A percentile compares a stretch with the other conserved stretches of the same genome.
Conservation (phyloP, 2,113 vertebrate genomes). For the Protomyctophum bolini region DNA sequence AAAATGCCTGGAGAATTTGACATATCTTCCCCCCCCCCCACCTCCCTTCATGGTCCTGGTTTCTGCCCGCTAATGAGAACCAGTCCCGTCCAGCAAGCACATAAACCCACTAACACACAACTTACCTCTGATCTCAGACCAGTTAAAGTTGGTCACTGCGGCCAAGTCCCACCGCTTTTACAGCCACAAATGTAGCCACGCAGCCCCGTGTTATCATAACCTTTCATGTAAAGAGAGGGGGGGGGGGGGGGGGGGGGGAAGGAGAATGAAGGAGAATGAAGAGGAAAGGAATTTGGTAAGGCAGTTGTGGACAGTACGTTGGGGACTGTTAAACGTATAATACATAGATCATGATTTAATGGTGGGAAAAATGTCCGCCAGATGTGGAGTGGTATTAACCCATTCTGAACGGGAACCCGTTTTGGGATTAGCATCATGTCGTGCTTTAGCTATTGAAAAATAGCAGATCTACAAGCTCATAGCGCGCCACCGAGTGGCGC, state of each 20-base stretch:
- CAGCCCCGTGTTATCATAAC: conserved; percentile 64
- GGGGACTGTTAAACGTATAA: conserved; percentile 55
- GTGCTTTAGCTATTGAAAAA: too few relatives aligned
- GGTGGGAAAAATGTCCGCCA: conserved; percentile 53
- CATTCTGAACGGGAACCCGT: too few relatives aligned
- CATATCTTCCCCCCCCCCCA: not conserved
- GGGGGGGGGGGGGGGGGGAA: not conserved
- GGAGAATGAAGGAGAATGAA: conserved; percentile 24
- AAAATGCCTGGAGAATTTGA: too few relatives aligned
- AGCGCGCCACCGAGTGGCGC: too few relatives aligned
- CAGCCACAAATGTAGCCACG: conserved; percentile 52
- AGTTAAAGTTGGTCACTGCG: conserved; percentile 72
- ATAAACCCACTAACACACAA: conserved; percentile 71
- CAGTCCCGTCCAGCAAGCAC: conserved; percentile 60
- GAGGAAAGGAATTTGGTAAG: conserved; percentile 33
- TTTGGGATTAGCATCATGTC: too few relatives aligned
- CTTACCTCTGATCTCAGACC: conserved; percentile 70
- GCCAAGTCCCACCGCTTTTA: conserved; percentile 61
- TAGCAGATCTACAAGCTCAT: too few relatives aligned
- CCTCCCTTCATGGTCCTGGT: conserved; percentile 10
- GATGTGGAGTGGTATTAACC: conserved; percentile 59
- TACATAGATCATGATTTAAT: conserved; percentile 46
- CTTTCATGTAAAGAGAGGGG: conserved; percentile 43
- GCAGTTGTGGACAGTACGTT: conserved; percentile 37
- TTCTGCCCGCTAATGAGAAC: conserved; percentile 66